A percentile compares a stretch with the other conserved stretches of the same genome.
Evolutionary conservation across 2,888 invertebrate genomes (phyloP).

Genomic region (Lithophane leautieri): DNA sequence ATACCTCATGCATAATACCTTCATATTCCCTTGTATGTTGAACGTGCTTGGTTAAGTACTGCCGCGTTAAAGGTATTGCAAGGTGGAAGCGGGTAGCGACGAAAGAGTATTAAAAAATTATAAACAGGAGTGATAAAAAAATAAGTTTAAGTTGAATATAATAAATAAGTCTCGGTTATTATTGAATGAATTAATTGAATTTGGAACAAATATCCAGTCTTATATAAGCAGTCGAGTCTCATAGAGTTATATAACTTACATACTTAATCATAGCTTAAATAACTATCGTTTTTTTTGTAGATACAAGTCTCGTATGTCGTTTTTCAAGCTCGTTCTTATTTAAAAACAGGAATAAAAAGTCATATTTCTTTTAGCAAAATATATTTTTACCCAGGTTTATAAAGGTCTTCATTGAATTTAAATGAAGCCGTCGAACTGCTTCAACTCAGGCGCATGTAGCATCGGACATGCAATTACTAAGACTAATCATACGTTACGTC

Average conservation of each 20-base stretch:
- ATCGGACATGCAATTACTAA: constrained; percentile 19
- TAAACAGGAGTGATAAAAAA: too few relatives aligned
- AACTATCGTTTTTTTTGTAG: not conserved
- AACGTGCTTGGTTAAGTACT: constrained; percentile 16
- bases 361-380: not conserved
- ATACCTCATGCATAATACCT: constrained; percentile 47
- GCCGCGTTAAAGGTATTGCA: not conserved
- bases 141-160: too few relatives aligned
- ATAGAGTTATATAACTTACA: too few relatives aligned
- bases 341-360: constrained; percentile 6
- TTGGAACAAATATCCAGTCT: too few relatives aligned
- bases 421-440: constrained; percentile 35
- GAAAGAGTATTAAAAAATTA: too few relatives aligned
- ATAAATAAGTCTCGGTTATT: too few relatives aligned
- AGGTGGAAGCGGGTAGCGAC: constrained; percentile 9
- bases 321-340: constrained; percentile 1
- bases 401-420: constrained; percentile 35
- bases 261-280: not conserved
- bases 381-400: not conserved
- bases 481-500: constrained; percentile 39
- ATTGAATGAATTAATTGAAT: too few relatives aligned
- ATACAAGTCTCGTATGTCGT: not conserved
- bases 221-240: too few relatives aligned
- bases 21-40: constrained; percentile 57
- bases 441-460: constrained; percentile 9